Base-by-base conservation (phyloP, 2,113 vertebrate genomes). In the Platycercus adscitus region DNA sequence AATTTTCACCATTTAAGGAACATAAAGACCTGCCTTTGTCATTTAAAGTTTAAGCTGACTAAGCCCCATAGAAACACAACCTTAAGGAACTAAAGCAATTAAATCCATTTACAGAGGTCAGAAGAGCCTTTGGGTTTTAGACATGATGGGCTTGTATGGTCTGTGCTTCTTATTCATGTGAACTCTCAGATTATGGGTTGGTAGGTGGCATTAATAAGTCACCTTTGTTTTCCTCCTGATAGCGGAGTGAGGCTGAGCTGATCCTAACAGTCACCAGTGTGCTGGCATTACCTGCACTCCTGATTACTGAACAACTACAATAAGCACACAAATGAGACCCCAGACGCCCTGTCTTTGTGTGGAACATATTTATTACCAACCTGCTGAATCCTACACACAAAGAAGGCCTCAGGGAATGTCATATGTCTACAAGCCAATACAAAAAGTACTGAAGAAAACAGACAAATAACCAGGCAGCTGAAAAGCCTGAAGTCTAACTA, bases 61-160 rank as follows among this genome's bases (percentile, higher is more conserved):
- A 96, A 97, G 89, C 86, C 93, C 93, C 81, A 86, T 5, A 95
- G 95, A 97, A 97, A 97, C 80, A 86, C 80, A 97, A 95, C 0
- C 0, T 88, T 87, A 86, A 81, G 90, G 89, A 94, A 93, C 63
- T 70, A 78, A 92, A 89, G 81, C 89, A 96, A 95, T 95, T 96
- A 96, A 95, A 95, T 93, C 96, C 90, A 96, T 93, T 97, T 93
- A 87, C 56, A 94, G 87, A 95, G 95, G 96, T 96, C 95, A 96
- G 91, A 75, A 89, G 81, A 95, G 93, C 35, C 58, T 83, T 49
- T 58, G 61, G 43, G 75, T 92, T 92, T 86, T 91, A 61, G 81
- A 60, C 56, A 50, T 31, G 72, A 94, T 83, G 75, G 79, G 37
- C 10, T 95, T 89, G n/a, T 68, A 90, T 29, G 44, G 52, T 44